These are phyloP conservation scores for Cisticola juncidis DNA, from an alignment of 2,113 vertebrate species.

Conservation along the genomic window DNA sequence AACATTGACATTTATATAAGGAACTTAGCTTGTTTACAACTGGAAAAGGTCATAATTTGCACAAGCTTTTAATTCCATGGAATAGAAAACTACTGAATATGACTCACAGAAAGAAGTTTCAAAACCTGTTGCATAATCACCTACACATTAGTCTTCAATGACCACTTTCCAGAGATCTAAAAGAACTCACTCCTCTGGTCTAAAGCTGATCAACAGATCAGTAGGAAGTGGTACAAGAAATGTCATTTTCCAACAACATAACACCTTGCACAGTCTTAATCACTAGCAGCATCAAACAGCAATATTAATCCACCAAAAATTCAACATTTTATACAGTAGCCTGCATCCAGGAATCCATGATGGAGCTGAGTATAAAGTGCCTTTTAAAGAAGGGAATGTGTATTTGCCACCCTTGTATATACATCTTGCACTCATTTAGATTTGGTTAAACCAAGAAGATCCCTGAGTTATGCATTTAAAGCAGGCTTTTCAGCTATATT, in stretches of 20 bases:
- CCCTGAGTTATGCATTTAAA: constrained; percentile 28
- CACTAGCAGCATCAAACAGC: constrained; percentile 25
- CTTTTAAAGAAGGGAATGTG: background rate
- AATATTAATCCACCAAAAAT: background rate
- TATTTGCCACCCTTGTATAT: background rate
- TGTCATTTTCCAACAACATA: background rate
- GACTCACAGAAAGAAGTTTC: background rate
- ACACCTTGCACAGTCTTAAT: background rate
- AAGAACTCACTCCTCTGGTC: background rate
- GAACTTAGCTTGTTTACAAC: background rate
- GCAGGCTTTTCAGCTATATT: constrained; percentile 46
- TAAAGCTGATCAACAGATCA: background rate
- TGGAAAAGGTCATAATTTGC: background rate
- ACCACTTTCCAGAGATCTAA: background rate
- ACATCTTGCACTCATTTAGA: background rate
- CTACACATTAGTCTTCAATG: background rate
- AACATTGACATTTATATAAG: background rate
- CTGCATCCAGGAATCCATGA: constrained; percentile 29
- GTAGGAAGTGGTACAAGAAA: background rate
- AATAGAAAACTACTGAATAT: background rate
- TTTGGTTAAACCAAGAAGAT: constrained; percentile 13
- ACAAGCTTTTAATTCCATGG: background rate
- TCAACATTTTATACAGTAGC: background rate
- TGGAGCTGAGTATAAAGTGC: background rate
- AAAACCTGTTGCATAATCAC: background rate